Evolutionary conservation across 2,888 invertebrate species (phyloP).

Genomic region (Arrhopalites spinosus): DNA sequence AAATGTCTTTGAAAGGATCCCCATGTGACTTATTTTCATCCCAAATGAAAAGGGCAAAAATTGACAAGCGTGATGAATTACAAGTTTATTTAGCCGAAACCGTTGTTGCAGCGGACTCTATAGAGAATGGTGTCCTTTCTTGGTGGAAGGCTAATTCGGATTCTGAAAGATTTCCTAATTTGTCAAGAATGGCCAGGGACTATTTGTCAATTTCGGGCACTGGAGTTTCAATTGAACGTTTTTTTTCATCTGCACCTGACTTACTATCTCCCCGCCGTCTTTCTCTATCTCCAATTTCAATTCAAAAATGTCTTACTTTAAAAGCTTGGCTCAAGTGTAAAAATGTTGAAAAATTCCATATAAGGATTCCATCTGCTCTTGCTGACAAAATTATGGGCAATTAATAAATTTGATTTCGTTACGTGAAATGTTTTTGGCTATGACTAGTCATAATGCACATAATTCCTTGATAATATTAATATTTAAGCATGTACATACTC

Average conservation of each 20-base stretch:
- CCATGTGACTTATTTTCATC: background rate
- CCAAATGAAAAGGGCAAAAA: background rate
- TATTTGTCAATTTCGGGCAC: constrained; percentile 31
- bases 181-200: background rate
- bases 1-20: background rate
- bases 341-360: background rate
- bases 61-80: constrained; percentile 4
- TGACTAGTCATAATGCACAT: no score
- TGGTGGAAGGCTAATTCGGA: constrained; percentile 27
- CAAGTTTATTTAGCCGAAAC: constrained; percentile 6
- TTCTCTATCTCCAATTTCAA: background rate
- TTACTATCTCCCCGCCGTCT: constrained; percentile 12
- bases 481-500: no score
- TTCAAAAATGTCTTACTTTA: constrained; percentile 22
- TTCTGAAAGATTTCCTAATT: no score
- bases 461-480: no score
- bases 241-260: constrained; percentile 39
- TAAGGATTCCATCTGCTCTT: background rate
- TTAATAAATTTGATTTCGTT: no score
- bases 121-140: background rate
- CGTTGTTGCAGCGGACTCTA: background rate
- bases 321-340: constrained; percentile 10
- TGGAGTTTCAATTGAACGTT: constrained; percentile 39
- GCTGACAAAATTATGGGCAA: no score
- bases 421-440: no score